These are phyloP conservation scores for Rhinogobio ventralis DNA, from an alignment of 2,797 vertebrate species.

Conservation along the genomic window DNA sequence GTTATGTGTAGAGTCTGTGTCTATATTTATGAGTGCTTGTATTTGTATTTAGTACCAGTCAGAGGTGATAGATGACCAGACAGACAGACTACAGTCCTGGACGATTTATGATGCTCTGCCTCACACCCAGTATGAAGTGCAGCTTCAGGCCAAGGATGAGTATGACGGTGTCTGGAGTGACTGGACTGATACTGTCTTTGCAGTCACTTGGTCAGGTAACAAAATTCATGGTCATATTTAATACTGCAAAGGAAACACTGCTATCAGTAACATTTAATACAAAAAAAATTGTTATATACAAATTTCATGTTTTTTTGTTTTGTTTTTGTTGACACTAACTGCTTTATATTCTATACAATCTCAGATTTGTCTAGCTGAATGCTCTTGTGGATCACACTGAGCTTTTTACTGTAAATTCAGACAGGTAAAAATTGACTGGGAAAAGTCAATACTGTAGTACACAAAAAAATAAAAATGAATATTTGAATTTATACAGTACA, in stretches of 20 bases:
- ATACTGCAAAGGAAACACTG: neutral
- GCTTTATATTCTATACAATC: too few relatives aligned
- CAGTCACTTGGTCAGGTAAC: conserved; percentile 83
- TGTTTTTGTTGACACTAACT: too few relatives aligned
- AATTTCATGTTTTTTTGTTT: too few relatives aligned
- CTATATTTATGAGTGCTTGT: conserved; percentile 25
- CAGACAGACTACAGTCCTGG: neutral
- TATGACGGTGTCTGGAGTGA: conserved; percentile 84
- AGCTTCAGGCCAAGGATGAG: conserved; percentile 83
- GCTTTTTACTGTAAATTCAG: too few relatives aligned
- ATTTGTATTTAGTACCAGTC: conserved; percentile 53
- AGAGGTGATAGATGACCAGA: neutral
- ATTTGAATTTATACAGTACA: too few relatives aligned
- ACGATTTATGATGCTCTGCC: conserved; percentile 76
- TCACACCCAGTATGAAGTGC: conserved; percentile 74
- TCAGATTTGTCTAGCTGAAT: too few relatives aligned
- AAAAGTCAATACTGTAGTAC: too few relatives aligned
- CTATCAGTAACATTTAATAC: too few relatives aligned
- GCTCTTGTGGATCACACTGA: too few relatives aligned
- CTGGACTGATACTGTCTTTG: conserved; percentile 80
- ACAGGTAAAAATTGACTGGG: too few relatives aligned
- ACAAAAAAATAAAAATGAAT: too few relatives aligned
- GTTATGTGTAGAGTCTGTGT: neutral
- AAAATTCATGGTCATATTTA: neutral
- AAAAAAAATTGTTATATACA: too few relatives aligned